Percentiles rank a stretch among this genome's conserved stretches.
Evolutionary conservation across 2,797 vertebrate species (phyloP).

Genomic region (Darevskia nairensis): DNA sequence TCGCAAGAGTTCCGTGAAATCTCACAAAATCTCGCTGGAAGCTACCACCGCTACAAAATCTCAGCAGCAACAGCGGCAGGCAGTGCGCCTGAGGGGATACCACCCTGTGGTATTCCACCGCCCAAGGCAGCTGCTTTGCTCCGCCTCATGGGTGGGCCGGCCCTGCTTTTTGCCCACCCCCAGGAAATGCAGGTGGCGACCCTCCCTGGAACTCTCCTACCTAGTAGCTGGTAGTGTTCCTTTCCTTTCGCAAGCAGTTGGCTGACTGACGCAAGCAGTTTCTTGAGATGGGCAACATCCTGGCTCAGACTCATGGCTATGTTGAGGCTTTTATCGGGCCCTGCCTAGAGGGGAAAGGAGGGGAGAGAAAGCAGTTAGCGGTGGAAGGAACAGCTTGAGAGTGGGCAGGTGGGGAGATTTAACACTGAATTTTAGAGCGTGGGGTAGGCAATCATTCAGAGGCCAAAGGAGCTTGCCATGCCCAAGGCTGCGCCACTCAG

Average conservation of each 20-base stretch:
- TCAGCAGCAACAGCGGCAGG: too few species aligned
- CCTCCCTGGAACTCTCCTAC: conserved; percentile 53
- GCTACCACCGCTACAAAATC: too few species aligned
- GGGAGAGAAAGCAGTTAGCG: neutral
- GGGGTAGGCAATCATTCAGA: too few species aligned
- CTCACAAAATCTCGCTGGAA: too few species aligned
- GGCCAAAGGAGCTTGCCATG: neutral
- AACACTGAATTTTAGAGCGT: neutral
- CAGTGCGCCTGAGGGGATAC: too few species aligned
- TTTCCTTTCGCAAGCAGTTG: conserved; percentile 90
- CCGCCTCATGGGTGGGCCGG: too few species aligned
- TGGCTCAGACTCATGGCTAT: conserved; percentile 88
- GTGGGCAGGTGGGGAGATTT: neutral
- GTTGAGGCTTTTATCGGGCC: conserved; percentile 87
- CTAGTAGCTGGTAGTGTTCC: conserved; percentile 78
- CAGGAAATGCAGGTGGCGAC: neutral
- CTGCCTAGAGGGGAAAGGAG: conserved; percentile 78
- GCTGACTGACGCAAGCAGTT: conserved; percentile 89
- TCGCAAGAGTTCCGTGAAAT: too few species aligned
- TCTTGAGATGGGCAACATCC: conserved; percentile 91
- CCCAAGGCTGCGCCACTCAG: too few species aligned
- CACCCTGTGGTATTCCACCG: too few species aligned
- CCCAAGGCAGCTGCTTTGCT: too few species aligned
- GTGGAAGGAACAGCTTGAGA: neutral
- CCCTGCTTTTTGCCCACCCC: neutral